Evolutionary conservation across 2,113 vertebrate species (phyloP).

Genomic region (Lucifuga dentata): DNA sequence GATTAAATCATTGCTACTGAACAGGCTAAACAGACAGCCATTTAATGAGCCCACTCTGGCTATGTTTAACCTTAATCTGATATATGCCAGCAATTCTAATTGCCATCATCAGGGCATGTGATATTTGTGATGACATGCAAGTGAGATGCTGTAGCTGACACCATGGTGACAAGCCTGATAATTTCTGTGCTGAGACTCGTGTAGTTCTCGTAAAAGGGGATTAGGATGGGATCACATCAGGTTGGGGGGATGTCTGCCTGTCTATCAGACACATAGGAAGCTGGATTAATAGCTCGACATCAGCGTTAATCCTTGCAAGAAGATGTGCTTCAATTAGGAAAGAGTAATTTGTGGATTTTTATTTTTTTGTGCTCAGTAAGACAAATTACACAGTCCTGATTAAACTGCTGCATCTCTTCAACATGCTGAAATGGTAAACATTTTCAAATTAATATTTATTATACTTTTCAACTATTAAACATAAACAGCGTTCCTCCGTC

Average conservation of each 20-base stretch:
- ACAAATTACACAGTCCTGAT: conserved; percentile 45
- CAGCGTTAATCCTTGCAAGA: conserved; percentile 61
- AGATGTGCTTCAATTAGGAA: conserved; percentile 57
- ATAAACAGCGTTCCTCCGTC: conserved; percentile 66
- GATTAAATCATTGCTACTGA: conserved; percentile 33
- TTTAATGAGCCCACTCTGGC: conserved; percentile 60
- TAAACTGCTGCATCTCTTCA: conserved; percentile 38
- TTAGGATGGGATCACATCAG: conserved; percentile 59
- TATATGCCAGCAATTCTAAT: conserved; percentile 53
- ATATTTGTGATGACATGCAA: conserved; percentile 30
- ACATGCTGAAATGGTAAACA: conserved; percentile 53
- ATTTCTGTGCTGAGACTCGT: conserved; percentile 55
- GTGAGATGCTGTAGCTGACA: conserved; percentile 28
- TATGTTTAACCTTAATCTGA: conserved; percentile 60
- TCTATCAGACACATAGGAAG: conserved; percentile 50
- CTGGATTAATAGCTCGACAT: conserved; percentile 62
- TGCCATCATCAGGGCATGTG: conserved; percentile 26
- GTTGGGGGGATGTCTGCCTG: conserved; percentile 47
- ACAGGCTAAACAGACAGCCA: conserved; percentile 29
- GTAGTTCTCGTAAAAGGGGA: conserved; percentile 61
- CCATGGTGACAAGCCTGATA: conserved; percentile 24
- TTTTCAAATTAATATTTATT: conserved; percentile 71
- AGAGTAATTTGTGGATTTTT: conserved; percentile 45
- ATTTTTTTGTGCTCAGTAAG: conserved; percentile 30
- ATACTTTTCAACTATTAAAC: conserved; percentile 64